phyloP scores from a whole-genome alignment of 2,888 invertebrate genomes.

The Rambutsinella grinnellia region DNA sequence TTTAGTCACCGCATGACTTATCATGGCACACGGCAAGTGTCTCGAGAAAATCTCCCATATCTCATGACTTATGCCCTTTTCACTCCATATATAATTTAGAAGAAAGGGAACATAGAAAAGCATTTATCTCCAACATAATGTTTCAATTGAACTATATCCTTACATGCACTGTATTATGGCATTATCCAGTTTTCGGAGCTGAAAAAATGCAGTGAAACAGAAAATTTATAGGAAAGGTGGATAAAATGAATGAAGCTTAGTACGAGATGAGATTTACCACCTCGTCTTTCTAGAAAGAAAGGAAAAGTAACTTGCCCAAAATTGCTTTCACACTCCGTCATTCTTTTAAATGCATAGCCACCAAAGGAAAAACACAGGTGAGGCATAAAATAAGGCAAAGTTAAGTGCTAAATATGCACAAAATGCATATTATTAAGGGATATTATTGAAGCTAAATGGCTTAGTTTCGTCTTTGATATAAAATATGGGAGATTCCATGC shows the following conservation, averaged over 20 bases:
- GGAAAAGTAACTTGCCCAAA: too few relatives aligned
- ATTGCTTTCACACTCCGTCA: too few relatives aligned
- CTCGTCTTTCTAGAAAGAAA: too few relatives aligned
- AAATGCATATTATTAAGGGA: conserved; percentile 32
- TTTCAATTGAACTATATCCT: conserved; percentile 34
- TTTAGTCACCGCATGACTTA: too few relatives aligned
- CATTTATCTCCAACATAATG: conserved; percentile 20
- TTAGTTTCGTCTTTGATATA: not conserved
- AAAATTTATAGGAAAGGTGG: not conserved
- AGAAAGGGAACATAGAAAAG: too few relatives aligned
- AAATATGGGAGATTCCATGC: too few relatives aligned
- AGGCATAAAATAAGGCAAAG: conserved; percentile 29
- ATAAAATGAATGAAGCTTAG: not conserved
- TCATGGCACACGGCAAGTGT: conserved; percentile 29
- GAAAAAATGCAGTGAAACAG: not conserved
- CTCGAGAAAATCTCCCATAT: conserved; percentile 32
- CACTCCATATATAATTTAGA: too few relatives aligned
- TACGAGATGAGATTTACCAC: not conserved
- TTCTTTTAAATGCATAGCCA: too few relatives aligned
- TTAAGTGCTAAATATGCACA: conserved; percentile 45
- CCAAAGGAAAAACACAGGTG: not conserved
- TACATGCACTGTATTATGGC: not conserved
- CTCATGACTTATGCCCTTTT: conserved; percentile 41
- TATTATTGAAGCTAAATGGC: conserved; percentile 18
- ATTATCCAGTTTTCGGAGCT: not conserved